phyloP scores from a whole-genome alignment of 2,888 invertebrate species.

The Parthenolecanium corni region DNA sequence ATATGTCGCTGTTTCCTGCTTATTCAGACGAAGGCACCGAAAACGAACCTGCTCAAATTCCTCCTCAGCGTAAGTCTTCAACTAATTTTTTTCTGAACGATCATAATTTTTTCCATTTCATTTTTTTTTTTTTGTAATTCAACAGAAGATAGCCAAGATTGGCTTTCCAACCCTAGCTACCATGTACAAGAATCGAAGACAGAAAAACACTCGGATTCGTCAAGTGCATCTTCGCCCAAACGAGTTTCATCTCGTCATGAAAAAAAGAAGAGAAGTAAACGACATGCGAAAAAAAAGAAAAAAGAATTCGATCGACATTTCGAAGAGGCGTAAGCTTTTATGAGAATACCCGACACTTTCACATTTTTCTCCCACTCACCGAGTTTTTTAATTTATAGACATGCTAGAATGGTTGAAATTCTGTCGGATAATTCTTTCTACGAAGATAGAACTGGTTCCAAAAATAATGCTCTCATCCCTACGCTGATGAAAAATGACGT shows the following conservation, averaged over 20 bases:
- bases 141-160: constrained; percentile 12
- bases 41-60: background rate
- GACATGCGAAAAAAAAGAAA: constrained; percentile 16
- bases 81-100: background rate
- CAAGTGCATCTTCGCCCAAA: background rate
- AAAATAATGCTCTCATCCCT: constrained; percentile 13
- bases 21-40: background rate
- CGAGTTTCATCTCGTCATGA: background rate
- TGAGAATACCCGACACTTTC: too few species aligned
- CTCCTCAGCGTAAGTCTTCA: too few species aligned
- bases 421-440: constrained; percentile 1
- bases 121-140: constrained; percentile 1
- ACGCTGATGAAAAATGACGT: constrained; percentile 13
- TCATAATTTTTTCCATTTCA: background rate
- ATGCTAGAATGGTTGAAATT: background rate
- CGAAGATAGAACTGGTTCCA: constrained; percentile 5
- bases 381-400: background rate
- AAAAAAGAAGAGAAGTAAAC: background rate
- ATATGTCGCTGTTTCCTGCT: constrained; percentile 19
- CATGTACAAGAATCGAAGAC: background rate
- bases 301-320: constrained; percentile 21
- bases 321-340: constrained; percentile 25
- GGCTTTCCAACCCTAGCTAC: constrained; percentile 30
- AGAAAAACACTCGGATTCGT: background rate
- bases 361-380: too few species aligned